Conservation (phyloP, 2,888 invertebrate species). For the Lissonota sp. region DNA sequence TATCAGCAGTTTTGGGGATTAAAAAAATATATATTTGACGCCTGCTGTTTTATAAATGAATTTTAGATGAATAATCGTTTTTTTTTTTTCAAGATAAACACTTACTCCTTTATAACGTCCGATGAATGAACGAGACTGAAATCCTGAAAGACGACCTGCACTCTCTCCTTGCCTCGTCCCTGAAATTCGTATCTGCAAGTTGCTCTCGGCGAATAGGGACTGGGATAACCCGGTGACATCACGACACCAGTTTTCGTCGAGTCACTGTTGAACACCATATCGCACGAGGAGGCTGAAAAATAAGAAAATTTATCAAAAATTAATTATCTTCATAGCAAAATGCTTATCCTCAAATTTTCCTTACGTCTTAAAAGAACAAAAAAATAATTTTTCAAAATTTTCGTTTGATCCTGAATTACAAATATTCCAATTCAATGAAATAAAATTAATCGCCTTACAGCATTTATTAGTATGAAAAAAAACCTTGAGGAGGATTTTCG, state of each 20-base stretch:
- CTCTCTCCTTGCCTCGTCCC: constrained; percentile 93
- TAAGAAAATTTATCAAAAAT: constrained; percentile 61
- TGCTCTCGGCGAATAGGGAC: constrained; percentile 91
- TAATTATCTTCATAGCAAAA: too few relatives aligned
- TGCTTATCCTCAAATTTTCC: too few relatives aligned
- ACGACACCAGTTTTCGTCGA: constrained; percentile 92
- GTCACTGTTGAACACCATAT: constrained; percentile 91
- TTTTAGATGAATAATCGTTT: constrained; percentile 17
- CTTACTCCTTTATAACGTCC: constrained; percentile 88
- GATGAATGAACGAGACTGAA: constrained; percentile 91
- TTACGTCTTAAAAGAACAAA: neutral
- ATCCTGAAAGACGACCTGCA: constrained; percentile 93
- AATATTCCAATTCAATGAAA: neutral
- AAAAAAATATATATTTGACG: neutral
- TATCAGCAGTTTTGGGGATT: neutral
- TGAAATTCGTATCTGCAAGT: constrained; percentile 96
- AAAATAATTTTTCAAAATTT: constrained; percentile 13
- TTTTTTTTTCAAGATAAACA: constrained; percentile 63
- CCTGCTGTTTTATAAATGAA: neutral
- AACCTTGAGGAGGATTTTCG: too few relatives aligned
- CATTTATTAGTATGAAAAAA: too few relatives aligned
- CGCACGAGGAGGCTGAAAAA: constrained; percentile 91
- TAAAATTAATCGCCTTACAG: neutral
- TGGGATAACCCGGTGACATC: constrained; percentile 93
- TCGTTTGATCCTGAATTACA: constrained; percentile 1